Evolutionary conservation across 1,140 invertebrate species (phyloP), one percentile per base, ranked within the genome.

Genomic region (Papilio polytes): DNA sequence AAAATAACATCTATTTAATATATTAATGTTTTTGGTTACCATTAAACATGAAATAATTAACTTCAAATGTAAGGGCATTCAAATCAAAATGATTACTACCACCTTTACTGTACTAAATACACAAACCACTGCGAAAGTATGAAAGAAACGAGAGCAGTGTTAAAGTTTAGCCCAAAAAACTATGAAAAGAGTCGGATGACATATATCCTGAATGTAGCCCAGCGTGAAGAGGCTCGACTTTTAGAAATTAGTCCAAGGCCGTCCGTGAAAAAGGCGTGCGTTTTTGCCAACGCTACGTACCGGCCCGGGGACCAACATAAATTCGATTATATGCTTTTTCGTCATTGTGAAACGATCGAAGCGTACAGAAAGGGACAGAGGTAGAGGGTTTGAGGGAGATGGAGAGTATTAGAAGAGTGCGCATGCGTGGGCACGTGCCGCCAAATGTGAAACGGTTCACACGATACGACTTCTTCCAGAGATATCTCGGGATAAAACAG

Each of bases 281-380:
- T 90, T 87, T 87, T 76, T 94, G 83, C 89, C 51, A 74, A 81
- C 91, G 53, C 74, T 93, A 91, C 89, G 51, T 81, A 87, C 83
- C 78, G 83, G 81, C 78, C 59, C 81, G 80, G 84, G 85, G 81
- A 86, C 83, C 87, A 74, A 89, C 92, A 94, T 92, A 93, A 94
- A 95, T 92, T 94, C 89, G 92, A 95, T 95, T 95, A 95, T 92
- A 90, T 91, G 86, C 89, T 89, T 95, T 94, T 95, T 94, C 92
- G 91, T 94, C 91, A 95, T 92, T 90, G 89, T 86, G 82, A 83
- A 88, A 89, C 91, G 93, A 95, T 95, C 93, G 94, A 95, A 95
- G 92, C 82, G 84, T 70, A 80, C 44, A 46, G 85, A 91, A 48
- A 78, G 87, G 81, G 90, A 91, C 70, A 73, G 70, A 79, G 10